phyloP scores from a whole-genome alignment of 2,888 invertebrate species.

The Andrena flavipes region DNA sequence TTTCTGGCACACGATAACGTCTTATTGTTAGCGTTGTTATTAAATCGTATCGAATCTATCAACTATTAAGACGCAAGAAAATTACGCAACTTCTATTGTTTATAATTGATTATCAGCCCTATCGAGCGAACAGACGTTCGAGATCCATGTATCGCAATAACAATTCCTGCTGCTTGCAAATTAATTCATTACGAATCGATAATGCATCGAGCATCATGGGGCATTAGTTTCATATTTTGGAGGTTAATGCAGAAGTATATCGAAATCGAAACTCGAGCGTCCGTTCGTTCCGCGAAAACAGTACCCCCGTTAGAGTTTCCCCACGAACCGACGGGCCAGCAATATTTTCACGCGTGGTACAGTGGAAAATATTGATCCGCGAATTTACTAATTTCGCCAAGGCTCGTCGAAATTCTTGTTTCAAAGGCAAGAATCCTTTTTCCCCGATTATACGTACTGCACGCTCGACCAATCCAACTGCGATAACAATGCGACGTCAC shows the following conservation, averaged over 20 bases:
- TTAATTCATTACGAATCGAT: slow-evolving; percentile 25
- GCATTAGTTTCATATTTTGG: slow-evolving; percentile 52
- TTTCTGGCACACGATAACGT: not conserved
- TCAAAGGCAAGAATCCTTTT: slow-evolving; percentile 61
- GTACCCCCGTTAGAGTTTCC: slow-evolving; percentile 20
- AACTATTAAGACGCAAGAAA: slow-evolving; percentile 26
- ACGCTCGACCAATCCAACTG: slow-evolving; percentile 50
- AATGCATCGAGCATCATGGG: slow-evolving; percentile 28
- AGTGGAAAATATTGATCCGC: slow-evolving; percentile 45
- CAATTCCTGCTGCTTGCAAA: not conserved
- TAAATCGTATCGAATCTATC: slow-evolving; percentile 14
- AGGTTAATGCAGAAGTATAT: slow-evolving; percentile 64
- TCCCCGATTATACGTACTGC: slow-evolving; percentile 39
- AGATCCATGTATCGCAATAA: not conserved
- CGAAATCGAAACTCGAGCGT: slow-evolving; percentile 48
- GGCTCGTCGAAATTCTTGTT: slow-evolving; percentile 53
- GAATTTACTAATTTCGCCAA: slow-evolving; percentile 50
- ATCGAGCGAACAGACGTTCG: not conserved
- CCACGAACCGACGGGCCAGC: not conserved
- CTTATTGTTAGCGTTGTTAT: slow-evolving; percentile 33
- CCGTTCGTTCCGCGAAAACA: slow-evolving; percentile 13
- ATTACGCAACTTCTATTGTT: not conserved
- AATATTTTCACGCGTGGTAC: slow-evolving; percentile 2
- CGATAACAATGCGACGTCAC: slow-evolving; percentile 56
- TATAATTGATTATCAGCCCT: not conserved